Evolutionary conservation across 2,113 vertebrate species (phyloP), one percentile per base, ranked within the genome.

Genomic region (Oncorhynchus kisutch): DNA sequence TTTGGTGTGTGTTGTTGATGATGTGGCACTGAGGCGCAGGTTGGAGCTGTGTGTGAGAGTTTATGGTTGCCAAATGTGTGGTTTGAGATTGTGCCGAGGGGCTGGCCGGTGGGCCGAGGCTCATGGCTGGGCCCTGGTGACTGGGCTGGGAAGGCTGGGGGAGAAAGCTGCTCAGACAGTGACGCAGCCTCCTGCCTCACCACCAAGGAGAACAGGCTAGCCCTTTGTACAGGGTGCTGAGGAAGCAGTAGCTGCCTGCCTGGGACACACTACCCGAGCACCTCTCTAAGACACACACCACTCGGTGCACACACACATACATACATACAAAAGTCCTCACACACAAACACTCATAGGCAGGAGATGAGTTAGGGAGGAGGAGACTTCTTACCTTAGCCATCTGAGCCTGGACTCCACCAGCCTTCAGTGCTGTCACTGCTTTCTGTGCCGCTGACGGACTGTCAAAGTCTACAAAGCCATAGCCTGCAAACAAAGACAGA

Each of bases 391-490:
- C 96, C 95, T 98, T 98, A 80, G 96, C 96, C 96, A 98, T 98
- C 89, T 98, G 96, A 31, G 96, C 96, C 89, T 97, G 96, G 27
- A 98, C 94, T 24, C 96, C 96, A 0, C 93, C 95, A 31, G 95
- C 92, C 91, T 96, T 98, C 79, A 98, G 91, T 0, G 95, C 95
- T 0, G 93, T 94, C 65, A 98, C 96, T 0, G 96, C 96, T 81
- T 96, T 97, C 91, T 97, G 96, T 25, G 96, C 96, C 1, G 96
- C 94, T 0, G 92, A 88, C 2, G 95, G 95, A 54, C 95, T 96
- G 89, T 97, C 96, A 67, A 97, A 97, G 90, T 97, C 96, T 67
- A 97, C 96, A 87, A 97, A 97, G 82, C 96, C 96, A 22, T 97
- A 98, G 71, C 96, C 96, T 97, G 84, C 71, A 79, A 85, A 80